Conservation (phyloP, 1,140 invertebrate genomes). For the Araneus ventricosus region DNA sequence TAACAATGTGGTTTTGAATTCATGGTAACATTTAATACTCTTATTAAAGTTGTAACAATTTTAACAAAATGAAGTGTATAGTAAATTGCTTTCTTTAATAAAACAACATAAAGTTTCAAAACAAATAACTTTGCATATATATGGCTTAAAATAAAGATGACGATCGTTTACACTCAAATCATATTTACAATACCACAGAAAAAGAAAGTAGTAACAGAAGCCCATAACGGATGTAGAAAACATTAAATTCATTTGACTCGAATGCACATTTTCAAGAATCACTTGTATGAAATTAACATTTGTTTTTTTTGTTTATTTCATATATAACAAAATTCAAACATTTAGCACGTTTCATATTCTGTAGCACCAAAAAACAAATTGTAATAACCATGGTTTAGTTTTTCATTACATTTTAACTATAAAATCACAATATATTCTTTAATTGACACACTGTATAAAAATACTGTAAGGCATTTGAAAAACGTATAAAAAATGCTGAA, state of each 20-base stretch:
- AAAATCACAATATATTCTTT: background rate
- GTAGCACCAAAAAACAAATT: constrained; percentile 6
- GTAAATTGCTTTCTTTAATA: background rate
- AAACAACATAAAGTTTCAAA: constrained; percentile 58
- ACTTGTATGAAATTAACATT: background rate
- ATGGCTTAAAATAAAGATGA: constrained; percentile 17
- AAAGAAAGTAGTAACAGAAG: background rate
- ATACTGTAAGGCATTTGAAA: constrained; percentile 17
- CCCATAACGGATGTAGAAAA: background rate
- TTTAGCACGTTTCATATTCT: background rate
- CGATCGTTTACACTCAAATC: background rate
- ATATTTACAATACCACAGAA: background rate
- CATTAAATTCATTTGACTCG: background rate
- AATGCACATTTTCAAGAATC: background rate
- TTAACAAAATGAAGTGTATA: constrained; percentile 54
- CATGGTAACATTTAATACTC: background rate
- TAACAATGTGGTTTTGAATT: constrained; percentile 64
- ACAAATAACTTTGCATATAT: constrained; percentile 27
- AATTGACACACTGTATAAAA: background rate
- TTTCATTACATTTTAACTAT: background rate
- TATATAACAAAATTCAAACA: no score
- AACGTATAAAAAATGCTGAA: background rate
- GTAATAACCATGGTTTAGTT: background rate
- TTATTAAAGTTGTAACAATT: constrained; percentile 10
- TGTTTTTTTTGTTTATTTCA: background rate